Percentiles rank a stretch among this genome's conserved stretches.
These are phyloP conservation scores for Prolemur simus DNA, from an alignment of 2,113 vertebrate genomes.

Conservation along the genomic window DNA sequence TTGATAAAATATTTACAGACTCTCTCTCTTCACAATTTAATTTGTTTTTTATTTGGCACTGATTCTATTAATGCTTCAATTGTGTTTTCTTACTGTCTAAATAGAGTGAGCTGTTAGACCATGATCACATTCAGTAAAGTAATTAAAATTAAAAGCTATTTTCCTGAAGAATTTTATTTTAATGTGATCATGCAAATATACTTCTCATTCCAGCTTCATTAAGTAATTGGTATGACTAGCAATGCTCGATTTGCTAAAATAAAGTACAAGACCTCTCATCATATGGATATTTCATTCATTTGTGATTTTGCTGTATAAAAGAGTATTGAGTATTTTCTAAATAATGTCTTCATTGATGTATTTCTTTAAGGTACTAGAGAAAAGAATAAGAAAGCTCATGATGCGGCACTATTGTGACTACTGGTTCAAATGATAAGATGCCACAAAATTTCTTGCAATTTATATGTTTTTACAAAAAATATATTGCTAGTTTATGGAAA, in stretches of 20 bases:
- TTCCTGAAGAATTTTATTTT: not conserved
- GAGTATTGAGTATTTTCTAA: not conserved
- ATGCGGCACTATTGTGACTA: not conserved
- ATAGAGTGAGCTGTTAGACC: not conserved
- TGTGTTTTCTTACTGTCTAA: not conserved
- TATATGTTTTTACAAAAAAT: not conserved
- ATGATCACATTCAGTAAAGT: not conserved
- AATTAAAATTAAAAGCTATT: not conserved
- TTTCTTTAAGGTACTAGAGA: not conserved
- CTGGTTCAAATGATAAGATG: not conserved
- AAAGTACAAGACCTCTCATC: not conserved
- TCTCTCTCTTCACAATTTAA: not conserved
- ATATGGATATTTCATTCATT: not conserved
- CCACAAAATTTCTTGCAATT: not conserved
- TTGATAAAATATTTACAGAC: not conserved
- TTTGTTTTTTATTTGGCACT: not conserved
- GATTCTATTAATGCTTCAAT: not conserved
- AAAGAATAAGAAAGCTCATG: not conserved
- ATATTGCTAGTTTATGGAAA: not conserved
- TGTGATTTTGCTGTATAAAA: not conserved
- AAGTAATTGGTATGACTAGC: not conserved
- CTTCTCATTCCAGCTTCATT: not conserved
- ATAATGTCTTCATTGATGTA: not conserved
- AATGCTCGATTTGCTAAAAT: slow-evolving; percentile 32
- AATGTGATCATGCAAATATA: not conserved